phyloP scores from a whole-genome alignment of 2,888 invertebrate species.

The Acanthococcus lagerstroemiae region DNA sequence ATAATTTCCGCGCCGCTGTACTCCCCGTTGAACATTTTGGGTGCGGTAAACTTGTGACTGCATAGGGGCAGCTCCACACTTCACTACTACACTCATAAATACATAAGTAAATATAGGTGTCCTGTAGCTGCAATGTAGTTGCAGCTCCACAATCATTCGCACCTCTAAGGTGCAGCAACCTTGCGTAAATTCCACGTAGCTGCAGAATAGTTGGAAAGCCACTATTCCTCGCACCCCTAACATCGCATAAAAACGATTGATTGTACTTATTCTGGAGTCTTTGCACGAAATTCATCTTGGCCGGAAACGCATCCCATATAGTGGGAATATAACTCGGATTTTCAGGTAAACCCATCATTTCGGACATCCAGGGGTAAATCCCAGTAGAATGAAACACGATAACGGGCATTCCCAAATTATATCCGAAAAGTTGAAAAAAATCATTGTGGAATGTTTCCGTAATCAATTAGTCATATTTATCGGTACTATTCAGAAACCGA shows the following conservation, averaged over 20 bases:
- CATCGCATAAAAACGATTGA: neutral
- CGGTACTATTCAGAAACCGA: neutral
- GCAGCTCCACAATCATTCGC: slow-evolving; percentile 1
- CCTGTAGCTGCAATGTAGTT: neutral
- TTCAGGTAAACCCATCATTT: slow-evolving; percentile 3
- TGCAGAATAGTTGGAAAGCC: too few relatives aligned
- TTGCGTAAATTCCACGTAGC: too few relatives aligned
- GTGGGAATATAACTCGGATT: slow-evolving; percentile 1
- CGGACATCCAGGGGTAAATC: slow-evolving; percentile 14
- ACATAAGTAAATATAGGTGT: too few relatives aligned
- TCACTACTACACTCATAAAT: too few relatives aligned
- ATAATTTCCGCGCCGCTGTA: too few relatives aligned
- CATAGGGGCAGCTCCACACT: too few relatives aligned
- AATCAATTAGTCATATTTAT: slow-evolving; percentile 24
- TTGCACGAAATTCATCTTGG: slow-evolving; percentile 20
- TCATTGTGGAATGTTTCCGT: slow-evolving; percentile 28
- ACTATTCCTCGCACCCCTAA: too few relatives aligned
- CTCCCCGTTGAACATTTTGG: too few relatives aligned
- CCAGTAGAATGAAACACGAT: slow-evolving; percentile 7
- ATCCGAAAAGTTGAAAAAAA: slow-evolving; percentile 14
- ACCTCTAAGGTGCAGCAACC: neutral
- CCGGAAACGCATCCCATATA: neutral
- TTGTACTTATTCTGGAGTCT: slow-evolving; percentile 5
- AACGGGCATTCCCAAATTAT: slow-evolving; percentile 11
- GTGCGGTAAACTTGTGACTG: too few relatives aligned